Evolutionary conservation across 2,797 vertebrate species (phyloP).

Genomic region (Enteromius radiatus): DNA sequence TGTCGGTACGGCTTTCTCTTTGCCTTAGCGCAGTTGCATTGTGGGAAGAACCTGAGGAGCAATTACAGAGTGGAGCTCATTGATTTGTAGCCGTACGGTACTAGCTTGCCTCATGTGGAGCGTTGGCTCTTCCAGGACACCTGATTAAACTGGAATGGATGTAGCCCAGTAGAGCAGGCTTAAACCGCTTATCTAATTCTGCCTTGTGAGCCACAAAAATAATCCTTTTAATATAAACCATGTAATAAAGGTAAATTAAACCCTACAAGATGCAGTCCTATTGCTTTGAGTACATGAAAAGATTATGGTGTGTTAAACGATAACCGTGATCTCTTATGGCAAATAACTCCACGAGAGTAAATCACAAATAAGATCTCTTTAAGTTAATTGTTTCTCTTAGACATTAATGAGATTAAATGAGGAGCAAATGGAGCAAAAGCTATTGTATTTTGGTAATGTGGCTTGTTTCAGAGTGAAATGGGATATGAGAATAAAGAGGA

Average conservation of each 20-base stretch:
- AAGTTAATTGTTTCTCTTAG: background rate
- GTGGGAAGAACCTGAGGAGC: slow-evolving; percentile 41
- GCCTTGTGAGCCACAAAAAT: slow-evolving; percentile 26
- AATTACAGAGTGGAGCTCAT: slow-evolving; percentile 52
- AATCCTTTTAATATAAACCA: slow-evolving; percentile 43
- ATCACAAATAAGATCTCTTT: slow-evolving; percentile 1
- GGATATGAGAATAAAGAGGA: background rate
- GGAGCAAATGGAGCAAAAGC: background rate
- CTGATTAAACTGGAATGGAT: slow-evolving; percentile 41
- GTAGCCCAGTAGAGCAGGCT: slow-evolving; percentile 13
- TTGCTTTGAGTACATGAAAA: slow-evolving; percentile 2
- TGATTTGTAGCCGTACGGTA: slow-evolving; percentile 33
- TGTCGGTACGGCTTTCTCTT: slow-evolving; percentile 44
- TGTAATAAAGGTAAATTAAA: slow-evolving; percentile 10
- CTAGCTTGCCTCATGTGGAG: slow-evolving; percentile 28
- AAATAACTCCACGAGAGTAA: slow-evolving; percentile 1
- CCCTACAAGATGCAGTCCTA: background rate
- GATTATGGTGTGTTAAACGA: slow-evolving; percentile 22
- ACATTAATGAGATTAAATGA: slow-evolving; percentile 2
- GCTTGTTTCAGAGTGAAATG: background rate
- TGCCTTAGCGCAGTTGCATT: slow-evolving; percentile 22
- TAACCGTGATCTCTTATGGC: background rate
- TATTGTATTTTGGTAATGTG: background rate
- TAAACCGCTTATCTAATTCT: slow-evolving; percentile 13
- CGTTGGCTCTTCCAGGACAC: slow-evolving; percentile 17